Base-by-base conservation (phyloP, 2,888 invertebrate genomes). In the Quadriops clusia region DNA sequence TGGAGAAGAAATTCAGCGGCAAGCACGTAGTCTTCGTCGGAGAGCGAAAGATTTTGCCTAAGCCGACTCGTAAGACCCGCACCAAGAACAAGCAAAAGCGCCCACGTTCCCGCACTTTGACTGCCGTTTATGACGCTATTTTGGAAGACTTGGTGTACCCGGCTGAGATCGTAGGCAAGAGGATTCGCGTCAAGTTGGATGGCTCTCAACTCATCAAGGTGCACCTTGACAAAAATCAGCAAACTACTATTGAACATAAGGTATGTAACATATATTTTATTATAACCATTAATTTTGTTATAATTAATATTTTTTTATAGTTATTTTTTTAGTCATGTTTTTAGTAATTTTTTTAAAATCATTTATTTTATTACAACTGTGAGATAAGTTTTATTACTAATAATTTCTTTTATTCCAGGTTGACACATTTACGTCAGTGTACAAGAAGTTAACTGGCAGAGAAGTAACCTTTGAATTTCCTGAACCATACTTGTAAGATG, bases 391-490 rank as follows among this genome's bases (percentile, higher is more conserved):
- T 38, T 32, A 4, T 30, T 21, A 32, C 22, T 28, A 32, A 32
- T 32, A 30, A 13, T 13, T 31, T 13, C 43, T 46, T 43, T 59
- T 60, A 47, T 73, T 72, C 23, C 70, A 94, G 94, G 83, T 93
- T 53, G 95, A 95, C 60, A 97, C 97, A 41, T 98, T 97, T 69
- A 82, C 89, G 53, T 84, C 93, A 42, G 93, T 98, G 45, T 98
- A 98, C 77, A 97, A 97, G 74, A 94, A 94, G 67, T 70, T 98
- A 52, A 98, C 97, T 51, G 97, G 97, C 50, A 89, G 97, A 61
- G 94, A 97, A 68, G 97, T 98, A 36, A 86, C 81, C 47, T 98
- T 98, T 64, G 97, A 98, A 72, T 98, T 98, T 71, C 95, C 95
- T 41, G 97, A 98, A 72, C 87, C 91, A 51, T 89, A 85, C 73